Conservation (phyloP, 1,140 invertebrate genomes). For the Cotesia glomerata region DNA sequence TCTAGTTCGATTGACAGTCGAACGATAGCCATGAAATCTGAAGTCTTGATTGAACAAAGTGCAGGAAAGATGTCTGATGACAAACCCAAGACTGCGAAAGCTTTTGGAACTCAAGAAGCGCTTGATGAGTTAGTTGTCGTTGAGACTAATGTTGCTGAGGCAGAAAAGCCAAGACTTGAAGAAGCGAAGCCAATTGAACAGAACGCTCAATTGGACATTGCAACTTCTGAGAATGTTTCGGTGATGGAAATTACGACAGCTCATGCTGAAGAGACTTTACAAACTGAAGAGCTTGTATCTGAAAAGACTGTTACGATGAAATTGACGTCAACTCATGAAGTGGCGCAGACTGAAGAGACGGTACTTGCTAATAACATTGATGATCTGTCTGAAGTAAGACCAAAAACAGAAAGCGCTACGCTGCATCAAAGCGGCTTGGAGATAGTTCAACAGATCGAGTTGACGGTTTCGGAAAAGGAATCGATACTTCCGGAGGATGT, state of each 20-base stretch:
- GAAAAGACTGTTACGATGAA: slow-evolving; percentile 53
- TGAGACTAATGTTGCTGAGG: slow-evolving; percentile 64
- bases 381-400: slow-evolving; percentile 41
- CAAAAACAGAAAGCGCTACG: slow-evolving; percentile 49
- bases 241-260: slow-evolving; percentile 48
- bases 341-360: slow-evolving; percentile 61
- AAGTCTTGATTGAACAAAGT: slow-evolving; percentile 62
- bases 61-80: slow-evolving; percentile 55
- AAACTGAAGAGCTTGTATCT: slow-evolving; percentile 46
- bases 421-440: slow-evolving; percentile 54
- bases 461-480: slow-evolving; percentile 65
- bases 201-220: slow-evolving; percentile 49
- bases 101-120: slow-evolving; percentile 62
- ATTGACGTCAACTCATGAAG: slow-evolving; percentile 57
- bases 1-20: slow-evolving; percentile 58
- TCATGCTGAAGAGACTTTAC: slow-evolving; percentile 47
- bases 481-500: slow-evolving; percentile 51
- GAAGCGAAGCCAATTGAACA: slow-evolving; percentile 51
- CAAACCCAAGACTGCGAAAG: slow-evolving; percentile 56
- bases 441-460: slow-evolving; percentile 58
- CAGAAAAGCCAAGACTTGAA: slow-evolving; percentile 57
- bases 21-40: slow-evolving; percentile 61
- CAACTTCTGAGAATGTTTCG: slow-evolving; percentile 44
- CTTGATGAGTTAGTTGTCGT: slow-evolving; percentile 66
- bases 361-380: slow-evolving; percentile 46